These are phyloP conservation scores for Mesoclemmys tuberculata DNA, from an alignment of 2,113 vertebrate genomes.

Conservation along the genomic window DNA sequence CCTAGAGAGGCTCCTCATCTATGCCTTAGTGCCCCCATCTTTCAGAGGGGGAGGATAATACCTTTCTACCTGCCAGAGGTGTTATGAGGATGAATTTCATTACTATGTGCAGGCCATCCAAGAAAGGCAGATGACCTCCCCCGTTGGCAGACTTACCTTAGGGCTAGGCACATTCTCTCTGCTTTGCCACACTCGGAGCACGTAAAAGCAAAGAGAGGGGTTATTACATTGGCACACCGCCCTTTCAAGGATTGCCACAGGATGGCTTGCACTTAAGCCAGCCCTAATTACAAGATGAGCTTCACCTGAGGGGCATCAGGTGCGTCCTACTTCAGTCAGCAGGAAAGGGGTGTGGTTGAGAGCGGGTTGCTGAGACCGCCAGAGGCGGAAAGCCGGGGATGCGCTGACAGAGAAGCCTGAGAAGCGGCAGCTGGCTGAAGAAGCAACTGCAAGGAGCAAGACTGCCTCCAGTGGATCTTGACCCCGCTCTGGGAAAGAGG, in stretches of 20 bases:
- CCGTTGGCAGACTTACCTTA: not conserved
- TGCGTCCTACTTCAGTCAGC: not conserved
- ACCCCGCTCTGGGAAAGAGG: not conserved
- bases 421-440: not conserved
- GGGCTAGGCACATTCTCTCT: not conserved
- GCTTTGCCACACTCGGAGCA: not conserved
- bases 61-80: not conserved
- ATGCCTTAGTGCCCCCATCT: not conserved
- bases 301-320: not conserved
- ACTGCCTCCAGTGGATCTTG: not conserved
- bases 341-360: not conserved
- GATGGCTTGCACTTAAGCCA: not conserved
- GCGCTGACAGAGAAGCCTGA: not conserved
- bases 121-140: not conserved
- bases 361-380: not conserved
- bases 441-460: not conserved
- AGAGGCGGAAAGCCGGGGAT: not conserved
- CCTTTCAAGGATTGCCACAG: not conserved
- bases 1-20: not conserved
- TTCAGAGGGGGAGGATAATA: not conserved
- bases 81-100: not conserved
- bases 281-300: not conserved
- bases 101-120: not conserved
- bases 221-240: not conserved
- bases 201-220: not conserved